These are phyloP conservation scores for Scolopax bukidnonensis DNA, from an alignment of 2,797 vertebrate species.

Conservation along the genomic window DNA sequence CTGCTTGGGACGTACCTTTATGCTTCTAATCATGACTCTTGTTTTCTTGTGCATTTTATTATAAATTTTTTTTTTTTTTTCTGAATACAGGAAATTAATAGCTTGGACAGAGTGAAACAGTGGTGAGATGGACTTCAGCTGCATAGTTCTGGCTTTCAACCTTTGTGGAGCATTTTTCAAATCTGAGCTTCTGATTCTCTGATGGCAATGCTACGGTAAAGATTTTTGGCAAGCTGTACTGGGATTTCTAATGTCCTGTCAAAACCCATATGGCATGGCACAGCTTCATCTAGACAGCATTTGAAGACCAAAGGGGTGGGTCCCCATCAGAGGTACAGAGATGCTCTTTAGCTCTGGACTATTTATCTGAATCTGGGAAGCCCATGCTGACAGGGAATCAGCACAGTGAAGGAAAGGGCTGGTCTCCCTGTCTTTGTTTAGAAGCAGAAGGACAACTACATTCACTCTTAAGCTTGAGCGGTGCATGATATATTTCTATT, in stretches of 20 bases:
- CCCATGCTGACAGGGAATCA: neutral
- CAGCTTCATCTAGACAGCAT: neutral
- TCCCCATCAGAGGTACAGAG: neutral
- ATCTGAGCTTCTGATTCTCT: neutral
- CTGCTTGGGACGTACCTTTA: neutral
- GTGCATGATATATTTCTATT: neutral
- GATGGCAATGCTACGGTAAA: neutral
- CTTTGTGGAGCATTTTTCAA: neutral
- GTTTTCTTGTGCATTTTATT: neutral
- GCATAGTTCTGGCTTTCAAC: rapidly evolving
- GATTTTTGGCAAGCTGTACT: neutral
- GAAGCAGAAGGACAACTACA: neutral
- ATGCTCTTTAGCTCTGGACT: neutral
- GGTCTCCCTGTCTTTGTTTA: neutral
- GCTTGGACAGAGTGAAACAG: rapidly evolving
- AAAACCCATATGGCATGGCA: neutral
- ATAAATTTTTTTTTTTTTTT: neutral
- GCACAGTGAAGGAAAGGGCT: neutral
- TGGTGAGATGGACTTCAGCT: neutral
- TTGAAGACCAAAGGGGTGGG: neutral
- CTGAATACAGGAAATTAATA: neutral
- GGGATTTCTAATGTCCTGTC: neutral
- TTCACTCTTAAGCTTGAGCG: neutral
- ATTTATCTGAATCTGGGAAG: neutral
- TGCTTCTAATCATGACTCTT: neutral